Conservation (phyloP, 2,797 vertebrate species). For the Phrynocephalus guinanensis region DNA sequence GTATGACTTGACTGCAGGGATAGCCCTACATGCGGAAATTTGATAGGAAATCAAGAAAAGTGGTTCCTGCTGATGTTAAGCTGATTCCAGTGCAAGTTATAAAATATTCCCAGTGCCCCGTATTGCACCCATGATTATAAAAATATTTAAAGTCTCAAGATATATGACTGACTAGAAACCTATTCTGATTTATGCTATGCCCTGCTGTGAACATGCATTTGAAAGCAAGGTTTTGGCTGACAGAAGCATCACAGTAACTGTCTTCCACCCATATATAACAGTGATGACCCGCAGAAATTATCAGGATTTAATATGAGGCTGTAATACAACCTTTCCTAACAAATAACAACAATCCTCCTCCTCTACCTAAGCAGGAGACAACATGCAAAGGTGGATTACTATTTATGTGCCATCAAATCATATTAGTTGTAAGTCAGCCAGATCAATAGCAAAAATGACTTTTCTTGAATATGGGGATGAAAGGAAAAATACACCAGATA, state of each 20-base stretch:
- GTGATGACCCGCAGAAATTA: constrained; percentile 65
- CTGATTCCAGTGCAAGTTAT: constrained; percentile 56
- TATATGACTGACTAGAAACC: constrained; percentile 65
- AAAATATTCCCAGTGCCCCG: constrained; percentile 57
- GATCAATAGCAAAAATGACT: constrained; percentile 74
- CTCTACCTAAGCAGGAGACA: constrained; percentile 64
- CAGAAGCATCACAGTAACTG: constrained; percentile 70
- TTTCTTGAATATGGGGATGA: constrained; percentile 76
- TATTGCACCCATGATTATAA: constrained; percentile 66
- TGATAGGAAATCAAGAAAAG: not conserved
- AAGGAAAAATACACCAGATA: constrained; percentile 75
- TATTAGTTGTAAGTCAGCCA: constrained; percentile 66
- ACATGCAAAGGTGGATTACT: constrained; percentile 67
- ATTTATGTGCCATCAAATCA: constrained; percentile 74
- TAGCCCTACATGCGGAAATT: not conserved
- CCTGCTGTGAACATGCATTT: constrained; percentile 67
- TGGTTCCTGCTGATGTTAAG: constrained; percentile 13
- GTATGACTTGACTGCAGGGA: not conserved
- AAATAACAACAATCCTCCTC: constrained; percentile 45
- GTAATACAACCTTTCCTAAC: constrained; percentile 68
- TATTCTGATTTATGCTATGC: constrained; percentile 70
- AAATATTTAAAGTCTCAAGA: constrained; percentile 78
- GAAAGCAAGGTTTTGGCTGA: constrained; percentile 73
- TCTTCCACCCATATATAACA: constrained; percentile 66
- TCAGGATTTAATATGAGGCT: constrained; percentile 59